Conservation (phyloP, 2,797 vertebrate genomes). For the Sebastes nivosus region DNA sequence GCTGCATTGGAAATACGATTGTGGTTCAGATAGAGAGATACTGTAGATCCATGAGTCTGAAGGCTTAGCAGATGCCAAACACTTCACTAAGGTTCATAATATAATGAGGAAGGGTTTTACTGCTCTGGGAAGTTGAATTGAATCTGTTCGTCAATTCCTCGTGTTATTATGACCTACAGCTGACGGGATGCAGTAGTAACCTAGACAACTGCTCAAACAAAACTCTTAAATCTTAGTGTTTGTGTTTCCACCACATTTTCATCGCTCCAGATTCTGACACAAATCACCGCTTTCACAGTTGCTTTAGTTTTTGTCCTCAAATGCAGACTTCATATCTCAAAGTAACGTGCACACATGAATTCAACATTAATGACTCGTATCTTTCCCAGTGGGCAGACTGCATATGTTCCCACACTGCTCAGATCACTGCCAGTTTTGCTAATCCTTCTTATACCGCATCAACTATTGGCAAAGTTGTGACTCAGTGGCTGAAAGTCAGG, state of each 20-base stretch:
- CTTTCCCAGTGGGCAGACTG: slow-evolving; percentile 3
- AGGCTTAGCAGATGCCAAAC: neutral
- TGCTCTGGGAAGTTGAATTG: neutral
- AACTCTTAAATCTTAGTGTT: neutral
- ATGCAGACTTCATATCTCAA: neutral
- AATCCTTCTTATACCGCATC: slow-evolving; percentile 20
- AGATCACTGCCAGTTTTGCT: slow-evolving; percentile 10
- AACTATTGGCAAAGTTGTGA: slow-evolving; percentile 32
- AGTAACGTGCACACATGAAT: neutral
- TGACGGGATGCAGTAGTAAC: neutral
- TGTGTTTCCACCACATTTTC: neutral
- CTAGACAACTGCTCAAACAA: neutral
- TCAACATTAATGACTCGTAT: neutral
- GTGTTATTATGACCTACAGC: neutral
- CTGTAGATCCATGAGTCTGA: neutral
- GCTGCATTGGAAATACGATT: neutral
- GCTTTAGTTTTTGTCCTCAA: neutral
- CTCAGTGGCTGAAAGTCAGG: slow-evolving; percentile 31
- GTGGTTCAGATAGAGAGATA: neutral
- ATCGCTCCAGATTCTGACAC: neutral
- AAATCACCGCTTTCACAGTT: neutral
- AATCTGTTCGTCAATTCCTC: neutral
- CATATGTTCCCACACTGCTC: slow-evolving; percentile 44
- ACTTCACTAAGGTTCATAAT: neutral
- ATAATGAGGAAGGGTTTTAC: neutral